phyloP scores from a whole-genome alignment of 2,888 invertebrate species.

The Hedya salicella region DNA sequence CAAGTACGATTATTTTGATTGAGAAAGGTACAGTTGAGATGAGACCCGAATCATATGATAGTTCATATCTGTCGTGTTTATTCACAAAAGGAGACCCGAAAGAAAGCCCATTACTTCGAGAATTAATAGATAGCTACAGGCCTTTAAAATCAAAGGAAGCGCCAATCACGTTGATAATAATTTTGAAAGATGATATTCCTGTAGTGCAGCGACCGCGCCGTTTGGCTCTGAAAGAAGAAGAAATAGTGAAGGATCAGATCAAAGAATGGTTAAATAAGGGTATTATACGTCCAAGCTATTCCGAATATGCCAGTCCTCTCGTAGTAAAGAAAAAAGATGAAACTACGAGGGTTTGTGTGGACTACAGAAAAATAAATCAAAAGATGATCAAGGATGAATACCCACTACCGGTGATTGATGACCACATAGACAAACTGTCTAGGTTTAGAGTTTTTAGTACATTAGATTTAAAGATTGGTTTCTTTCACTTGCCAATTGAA shows the following conservation, averaged over 20 bases:
- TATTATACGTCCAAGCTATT: background rate
- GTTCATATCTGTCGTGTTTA: background rate
- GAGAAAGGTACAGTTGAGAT: conserved; percentile 14
- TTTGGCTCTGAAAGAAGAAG: background rate
- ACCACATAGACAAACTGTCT: conserved; percentile 7
- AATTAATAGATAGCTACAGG: background rate
- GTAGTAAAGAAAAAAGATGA: conserved; percentile 3
- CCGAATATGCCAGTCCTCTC: conserved; percentile 12
- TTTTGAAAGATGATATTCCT: conserved; percentile 10
- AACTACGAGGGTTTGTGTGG: conserved; percentile 6
- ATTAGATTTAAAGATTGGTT: conserved; percentile 1
- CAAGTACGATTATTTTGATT: background rate
- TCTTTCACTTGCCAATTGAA: conserved; percentile 19
- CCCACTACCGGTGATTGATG: conserved; percentile 5
- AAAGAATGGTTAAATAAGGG: background rate
- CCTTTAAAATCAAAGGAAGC: background rate
- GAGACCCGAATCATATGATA: background rate
- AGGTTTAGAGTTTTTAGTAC: conserved; percentile 5
- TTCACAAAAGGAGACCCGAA: background rate
- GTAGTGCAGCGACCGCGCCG: conserved; percentile 14
- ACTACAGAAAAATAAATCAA: conserved; percentile 6
- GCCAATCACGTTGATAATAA: background rate
- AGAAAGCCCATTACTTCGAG: background rate
- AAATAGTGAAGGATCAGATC: background rate
- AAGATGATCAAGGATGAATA: conserved; percentile 18